Percentiles rank a stretch among this genome's conserved stretches.
Evolutionary conservation across 2,888 invertebrate genomes (phyloP).

Genomic region (Rotaria magnacalcarata): DNA sequence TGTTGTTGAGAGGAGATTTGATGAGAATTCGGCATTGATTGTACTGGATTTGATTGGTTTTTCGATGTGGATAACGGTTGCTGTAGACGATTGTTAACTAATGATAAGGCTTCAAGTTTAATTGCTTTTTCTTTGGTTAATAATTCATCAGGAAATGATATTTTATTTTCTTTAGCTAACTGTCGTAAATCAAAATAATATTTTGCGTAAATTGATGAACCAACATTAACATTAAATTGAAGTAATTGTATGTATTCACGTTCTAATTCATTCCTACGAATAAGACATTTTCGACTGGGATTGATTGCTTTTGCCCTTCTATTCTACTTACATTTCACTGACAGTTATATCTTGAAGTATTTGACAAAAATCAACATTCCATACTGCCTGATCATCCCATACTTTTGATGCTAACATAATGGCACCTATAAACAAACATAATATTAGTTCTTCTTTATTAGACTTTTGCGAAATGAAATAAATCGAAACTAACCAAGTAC

Average conservation of each 20-base stretch:
- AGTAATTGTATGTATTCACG: conserved; percentile 93
- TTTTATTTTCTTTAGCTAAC: conserved; percentile 84
- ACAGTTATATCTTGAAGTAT: conserved; percentile 95
- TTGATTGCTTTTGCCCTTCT: neutral
- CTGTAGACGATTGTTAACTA: neutral
- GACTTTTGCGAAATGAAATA: neutral
- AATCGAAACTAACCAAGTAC: conserved; percentile 64
- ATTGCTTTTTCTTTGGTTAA: conserved; percentile 91
- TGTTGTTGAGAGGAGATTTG: neutral
- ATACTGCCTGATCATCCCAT: conserved; percentile 99
- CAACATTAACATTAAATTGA: conserved; percentile 98
- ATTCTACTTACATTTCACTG: conserved; percentile 69
- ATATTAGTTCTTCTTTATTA: neutral
- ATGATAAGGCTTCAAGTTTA: conserved; percentile 70
- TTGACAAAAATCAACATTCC: conserved; percentile 99
- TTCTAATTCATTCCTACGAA: conserved; percentile 84
- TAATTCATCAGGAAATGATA: conserved; percentile 71
- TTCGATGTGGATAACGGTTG: neutral
- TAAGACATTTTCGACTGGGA: neutral
- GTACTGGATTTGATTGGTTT: neutral
- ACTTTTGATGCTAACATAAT: conserved; percentile 95
- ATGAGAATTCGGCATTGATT: neutral
- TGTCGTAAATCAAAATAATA: conserved; percentile 93
- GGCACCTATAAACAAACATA: conserved; percentile 64
- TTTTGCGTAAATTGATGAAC: conserved; percentile 98